Percentiles rank a stretch among this genome's conserved stretches.
These are phyloP conservation scores for Thelaira solivaga DNA, from an alignment of 2,888 invertebrate species.

Conservation along the genomic window DNA sequence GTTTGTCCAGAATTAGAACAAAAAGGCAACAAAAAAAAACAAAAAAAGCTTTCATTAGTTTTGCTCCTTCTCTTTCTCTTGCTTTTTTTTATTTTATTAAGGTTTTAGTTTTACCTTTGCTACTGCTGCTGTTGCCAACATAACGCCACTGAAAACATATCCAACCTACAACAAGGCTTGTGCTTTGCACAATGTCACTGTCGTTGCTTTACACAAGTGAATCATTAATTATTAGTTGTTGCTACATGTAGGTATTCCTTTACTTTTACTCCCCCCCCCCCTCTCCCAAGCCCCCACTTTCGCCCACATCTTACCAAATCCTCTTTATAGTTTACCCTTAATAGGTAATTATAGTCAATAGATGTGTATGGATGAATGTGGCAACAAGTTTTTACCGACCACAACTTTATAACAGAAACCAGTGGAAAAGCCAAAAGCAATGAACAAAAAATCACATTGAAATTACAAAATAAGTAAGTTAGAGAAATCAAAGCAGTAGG, in stretches of 20 bases:
- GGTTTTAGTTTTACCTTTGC: conserved; percentile 7
- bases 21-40: no score
- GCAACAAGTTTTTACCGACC: conserved; percentile 24
- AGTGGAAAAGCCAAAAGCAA: conserved; percentile 1
- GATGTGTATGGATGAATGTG: neutral
- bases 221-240: conserved; percentile 46
- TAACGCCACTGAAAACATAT: neutral
- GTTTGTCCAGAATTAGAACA: conserved; percentile 41
- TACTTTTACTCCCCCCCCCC: neutral
- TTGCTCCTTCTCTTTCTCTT: neutral
- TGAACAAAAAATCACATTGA: neutral
- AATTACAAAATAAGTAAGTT: conserved; percentile 6
- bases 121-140: neutral
- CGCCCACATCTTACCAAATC: neutral
- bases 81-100: no score
- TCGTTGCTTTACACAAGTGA: conserved; percentile 38
- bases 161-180: neutral
- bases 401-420: conserved; percentile 2
- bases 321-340: neutral
- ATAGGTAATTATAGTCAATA: neutral
- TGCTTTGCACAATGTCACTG: conserved; percentile 31
- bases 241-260: neutral
- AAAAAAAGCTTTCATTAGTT: conserved; percentile 8
- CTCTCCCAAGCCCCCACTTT: neutral
- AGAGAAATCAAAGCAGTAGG: conserved; percentile 31